A percentile compares a stretch with the other conserved stretches of the same genome.
Evolutionary conservation across 2,113 vertebrate species (phyloP).

Genomic region (Kobus ellipsiprymnus): DNA sequence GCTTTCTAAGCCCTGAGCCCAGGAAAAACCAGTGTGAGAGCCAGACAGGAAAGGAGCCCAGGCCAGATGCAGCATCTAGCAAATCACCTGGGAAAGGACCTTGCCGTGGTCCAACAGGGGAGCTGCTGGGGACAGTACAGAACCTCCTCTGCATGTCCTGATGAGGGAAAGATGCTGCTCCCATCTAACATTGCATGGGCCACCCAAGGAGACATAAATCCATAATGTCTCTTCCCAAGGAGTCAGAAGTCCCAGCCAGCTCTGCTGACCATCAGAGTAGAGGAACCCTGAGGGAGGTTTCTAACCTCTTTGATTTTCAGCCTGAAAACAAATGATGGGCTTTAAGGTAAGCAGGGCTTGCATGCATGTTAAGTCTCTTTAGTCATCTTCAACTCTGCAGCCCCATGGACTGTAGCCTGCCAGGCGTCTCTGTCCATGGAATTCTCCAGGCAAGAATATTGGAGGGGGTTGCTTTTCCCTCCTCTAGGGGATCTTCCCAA

Average conservation of each 20-base stretch:
- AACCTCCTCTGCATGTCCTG: neutral
- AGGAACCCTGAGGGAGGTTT: neutral
- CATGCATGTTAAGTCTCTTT: neutral
- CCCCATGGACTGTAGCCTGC: neutral
- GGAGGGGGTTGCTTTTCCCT: neutral
- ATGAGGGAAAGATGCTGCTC: neutral
- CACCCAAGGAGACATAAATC: neutral
- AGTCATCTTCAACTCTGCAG: neutral
- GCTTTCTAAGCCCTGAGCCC: neutral
- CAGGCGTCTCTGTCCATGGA: neutral
- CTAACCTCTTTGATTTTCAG: neutral
- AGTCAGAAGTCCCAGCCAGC: neutral
- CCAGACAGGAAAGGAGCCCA: neutral
- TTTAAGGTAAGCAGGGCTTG: neutral
- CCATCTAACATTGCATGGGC: neutral
- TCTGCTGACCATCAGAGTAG: neutral
- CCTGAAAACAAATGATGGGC: neutral
- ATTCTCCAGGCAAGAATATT: neutral
- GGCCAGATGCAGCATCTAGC: neutral
- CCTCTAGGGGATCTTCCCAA: neutral
- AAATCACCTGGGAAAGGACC: neutral
- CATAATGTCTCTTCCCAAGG: neutral
- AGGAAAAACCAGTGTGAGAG: neutral
- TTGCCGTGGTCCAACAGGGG: neutral
- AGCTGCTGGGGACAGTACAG: fast-evolving